Base-by-base conservation (phyloP, 2,797 vertebrate genomes). In the Allochrocebus solatus region DNA sequence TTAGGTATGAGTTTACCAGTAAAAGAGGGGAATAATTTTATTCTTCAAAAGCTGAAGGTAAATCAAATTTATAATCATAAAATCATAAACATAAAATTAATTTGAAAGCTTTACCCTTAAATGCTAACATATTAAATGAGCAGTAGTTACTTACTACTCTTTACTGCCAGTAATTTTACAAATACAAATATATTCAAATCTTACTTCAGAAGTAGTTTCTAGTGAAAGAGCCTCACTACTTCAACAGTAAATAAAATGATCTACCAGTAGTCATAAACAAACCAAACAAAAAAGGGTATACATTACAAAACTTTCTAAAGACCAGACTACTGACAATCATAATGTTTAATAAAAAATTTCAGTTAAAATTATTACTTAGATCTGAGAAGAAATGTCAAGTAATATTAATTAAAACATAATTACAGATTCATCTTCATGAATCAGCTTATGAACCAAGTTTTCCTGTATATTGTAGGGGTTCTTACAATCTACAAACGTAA, bases 31-130 rank as follows among this genome's bases (percentile, higher is more conserved):
- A 41, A 93, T 75, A 57, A 94, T 43, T 94, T 94, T 80, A 59
- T 78, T 80, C 79, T 64, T 96, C 96, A 95, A 96, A 95, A 97
- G 89, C 36, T 86, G 86, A 79, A 92, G 36, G 36, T 85, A 91
- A 92, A 82, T 93, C 53, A 96, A 93, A 79, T 96, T 96, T 96
- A 93, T 76, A 93, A 74, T 67, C 59, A 92, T 75, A 61, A 1
- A 53, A 88, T 92, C 50, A 93, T 57, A 95, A 96, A 79, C 64
- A 82, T 74, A 84, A 89, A 95, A 83, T 57, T 89, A 94, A 96
- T 89, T 33, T 83, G 55, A 87, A 96, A 89, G 76, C 24, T 81
- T 93, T 75, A 89, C n/a, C 30, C 28, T 92, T 79, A 96, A 92
- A 93, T 50, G 70, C 48, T 36, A 89, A 78, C 80, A 93, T 61